Conservation (phyloP, 1,140 invertebrate genomes). For the Ectropis grisescens region DNA sequence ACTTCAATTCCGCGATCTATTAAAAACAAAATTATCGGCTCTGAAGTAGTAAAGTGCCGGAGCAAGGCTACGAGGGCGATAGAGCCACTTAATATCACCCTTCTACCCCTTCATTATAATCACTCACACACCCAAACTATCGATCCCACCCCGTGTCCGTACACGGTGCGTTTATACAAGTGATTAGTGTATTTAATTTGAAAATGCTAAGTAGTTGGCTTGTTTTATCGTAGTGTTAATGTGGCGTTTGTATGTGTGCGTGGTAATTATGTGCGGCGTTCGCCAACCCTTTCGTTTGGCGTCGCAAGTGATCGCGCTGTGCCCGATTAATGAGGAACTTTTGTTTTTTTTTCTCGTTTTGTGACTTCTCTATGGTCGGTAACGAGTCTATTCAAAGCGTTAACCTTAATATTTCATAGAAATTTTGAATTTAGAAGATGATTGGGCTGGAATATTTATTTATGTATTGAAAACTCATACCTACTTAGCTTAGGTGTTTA, state of each 20-base stretch:
- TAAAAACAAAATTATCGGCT: slow-evolving; percentile 40
- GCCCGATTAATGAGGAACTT: slow-evolving; percentile 31
- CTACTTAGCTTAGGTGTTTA: too few species aligned
- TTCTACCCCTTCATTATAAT: slow-evolving; percentile 65
- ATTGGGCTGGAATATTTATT: too few species aligned
- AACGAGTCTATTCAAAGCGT: too few species aligned
- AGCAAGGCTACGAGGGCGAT: slow-evolving; percentile 48
- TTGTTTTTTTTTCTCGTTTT: slow-evolving; percentile 3
- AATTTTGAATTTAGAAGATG: too few species aligned
- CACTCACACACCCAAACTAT: slow-evolving; percentile 56
- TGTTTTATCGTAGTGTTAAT: slow-evolving; percentile 50
- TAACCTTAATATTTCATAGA: too few species aligned
- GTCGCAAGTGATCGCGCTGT: slow-evolving; percentile 48
- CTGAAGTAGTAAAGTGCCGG: slow-evolving; percentile 51
- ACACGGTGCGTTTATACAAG: slow-evolving; percentile 53
- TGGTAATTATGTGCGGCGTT: slow-evolving; percentile 42
- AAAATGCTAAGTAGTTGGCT: slow-evolving; percentile 69
- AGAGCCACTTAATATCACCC: slow-evolving; percentile 65
- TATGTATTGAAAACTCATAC: too few species aligned
- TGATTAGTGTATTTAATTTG: slow-evolving; percentile 70
- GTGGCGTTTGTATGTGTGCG: slow-evolving; percentile 27
- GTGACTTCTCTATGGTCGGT: too few species aligned
- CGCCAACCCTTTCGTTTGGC: slow-evolving; percentile 49
- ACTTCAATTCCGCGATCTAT: not conserved
- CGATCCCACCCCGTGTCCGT: slow-evolving; percentile 40